Evolutionary conservation across 2,113 vertebrate species (phyloP), one percentile per base, ranked within the genome.

Genomic region (Aldabrachelys gigantea): DNA sequence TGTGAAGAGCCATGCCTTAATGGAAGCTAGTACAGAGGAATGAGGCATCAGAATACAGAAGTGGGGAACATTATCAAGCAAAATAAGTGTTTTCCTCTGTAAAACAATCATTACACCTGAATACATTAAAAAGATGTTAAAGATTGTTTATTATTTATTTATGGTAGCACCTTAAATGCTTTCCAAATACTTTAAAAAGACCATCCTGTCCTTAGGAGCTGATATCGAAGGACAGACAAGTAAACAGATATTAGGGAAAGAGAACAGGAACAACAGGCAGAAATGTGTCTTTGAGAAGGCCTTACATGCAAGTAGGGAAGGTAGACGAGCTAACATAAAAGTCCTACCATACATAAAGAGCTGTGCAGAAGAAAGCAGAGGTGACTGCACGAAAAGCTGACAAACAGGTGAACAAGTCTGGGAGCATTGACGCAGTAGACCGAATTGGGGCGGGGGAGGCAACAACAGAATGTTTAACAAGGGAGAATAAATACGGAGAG

Each of bases 1-100:
- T 85, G 89, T 92, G 91, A 95, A 97, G 89, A 96, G 5, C 78
- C 81, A 85, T 91, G 96, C 89, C 62, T 97, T 94, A 92, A 92
- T 85, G 56, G 90, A 94, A 97, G 85, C 13, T 85, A 84, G 75
- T 95, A 94, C 78, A 79, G 85, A 91, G 92, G 65, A 95, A 95
- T 0, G 1, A 91, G 62, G 81, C 88, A 59, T 90, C 50, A 25
- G 56, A 96, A 95, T 78, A 83, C 47, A 93, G 76, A 94, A 92
- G 92, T 91, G 56, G 62, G 0, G 2, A 91, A 52, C 16, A 76
- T 38, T 75, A 86, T 25, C 57, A 94, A 47, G 78, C 5, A 92
- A 97, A 96, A 92, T 44, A 2, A 52, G 88, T 89, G 22, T 89
- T 94, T 93, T 44, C 80, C 82, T 53, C 56, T 35, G 86, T 78